Base-by-base conservation (phyloP, 2,797 vertebrate genomes). In the Sphaeramia orbicularis region DNA sequence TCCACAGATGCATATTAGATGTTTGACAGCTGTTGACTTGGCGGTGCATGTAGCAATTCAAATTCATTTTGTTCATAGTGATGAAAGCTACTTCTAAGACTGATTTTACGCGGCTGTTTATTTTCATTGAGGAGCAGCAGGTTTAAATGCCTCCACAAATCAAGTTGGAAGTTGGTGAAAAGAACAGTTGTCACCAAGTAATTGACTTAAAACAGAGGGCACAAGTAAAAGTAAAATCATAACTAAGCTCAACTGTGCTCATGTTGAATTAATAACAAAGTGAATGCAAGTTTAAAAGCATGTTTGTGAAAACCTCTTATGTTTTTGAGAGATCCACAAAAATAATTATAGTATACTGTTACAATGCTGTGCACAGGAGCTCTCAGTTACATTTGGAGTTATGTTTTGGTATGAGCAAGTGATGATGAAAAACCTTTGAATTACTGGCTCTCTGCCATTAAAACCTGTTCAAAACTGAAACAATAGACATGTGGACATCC, bases 1-100 rank as follows among this genome's bases (percentile, higher is more conserved):
- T 77, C 75, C 82, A 38, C 83, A 82, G 83, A 85, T 81, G 72
- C 72, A 76, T 50, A 65, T 66, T 69, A 74, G 83, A 83, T 86
- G 84, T 89, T 85, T 85, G 82, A 90, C 88, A 86, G 87, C 87
- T 91, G 90, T 84, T 86, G 82, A 86, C 81, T 86, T 89, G 86
- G 89, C 78, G 60, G 64, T 71, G 53, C 64, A 47, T 76, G 79
- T 50, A 61, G 63, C 65, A 75, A 80, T 84, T 90, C 66, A 75
- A 58, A 86, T 87, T 89, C 66, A 85, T 83, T 87, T 84, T 40
- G 51, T 56, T 64, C 64, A 76, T 87, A 83, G 68, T 51, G 52
- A 16, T 57, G 19, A 77, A 86, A 81, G 60, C 72, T 65, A 72
- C 75, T 78, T 88, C 43, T 76, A 61, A 84, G 78, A n/a, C 48